Conservation (phyloP, 2,888 invertebrate species). For the Atrina japonica region DNA sequence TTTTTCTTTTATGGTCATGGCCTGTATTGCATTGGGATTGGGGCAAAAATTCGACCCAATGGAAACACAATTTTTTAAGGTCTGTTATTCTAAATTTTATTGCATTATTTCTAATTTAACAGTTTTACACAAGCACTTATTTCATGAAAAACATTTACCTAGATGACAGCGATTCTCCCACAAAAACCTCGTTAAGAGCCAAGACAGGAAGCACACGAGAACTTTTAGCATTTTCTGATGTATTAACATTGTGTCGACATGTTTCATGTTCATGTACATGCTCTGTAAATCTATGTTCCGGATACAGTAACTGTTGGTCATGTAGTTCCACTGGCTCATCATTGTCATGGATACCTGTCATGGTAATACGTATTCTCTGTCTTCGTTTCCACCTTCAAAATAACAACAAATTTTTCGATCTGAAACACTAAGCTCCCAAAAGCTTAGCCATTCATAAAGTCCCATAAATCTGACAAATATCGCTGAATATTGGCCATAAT, state of each 20-base stretch:
- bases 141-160: constrained; percentile 80
- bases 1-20: too few relatives aligned
- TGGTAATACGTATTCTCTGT: constrained; percentile 92
- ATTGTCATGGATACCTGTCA: constrained; percentile 86
- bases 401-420: too few relatives aligned
- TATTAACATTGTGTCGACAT: constrained; percentile 44
- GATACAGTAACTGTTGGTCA: constrained; percentile 84
- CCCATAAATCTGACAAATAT: too few relatives aligned
- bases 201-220: constrained; percentile 88
- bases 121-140: too few relatives aligned
- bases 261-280: constrained; percentile 73
- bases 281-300: constrained; percentile 82
- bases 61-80: too few relatives aligned
- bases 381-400: constrained; percentile 89
- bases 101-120: too few relatives aligned
- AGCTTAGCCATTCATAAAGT: too few relatives aligned
- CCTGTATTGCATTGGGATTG: too few relatives aligned
- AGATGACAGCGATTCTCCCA: constrained; percentile 97
- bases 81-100: too few relatives aligned
- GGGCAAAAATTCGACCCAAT: too few relatives aligned
- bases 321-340: constrained; percentile 88
- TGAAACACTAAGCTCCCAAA: not conserved
- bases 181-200: constrained; percentile 99
- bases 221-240: constrained; percentile 37
- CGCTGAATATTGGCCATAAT: too few relatives aligned